phyloP scores from a whole-genome alignment of 1,140 invertebrate genomes.

The Hylaeus anthracinus region DNA sequence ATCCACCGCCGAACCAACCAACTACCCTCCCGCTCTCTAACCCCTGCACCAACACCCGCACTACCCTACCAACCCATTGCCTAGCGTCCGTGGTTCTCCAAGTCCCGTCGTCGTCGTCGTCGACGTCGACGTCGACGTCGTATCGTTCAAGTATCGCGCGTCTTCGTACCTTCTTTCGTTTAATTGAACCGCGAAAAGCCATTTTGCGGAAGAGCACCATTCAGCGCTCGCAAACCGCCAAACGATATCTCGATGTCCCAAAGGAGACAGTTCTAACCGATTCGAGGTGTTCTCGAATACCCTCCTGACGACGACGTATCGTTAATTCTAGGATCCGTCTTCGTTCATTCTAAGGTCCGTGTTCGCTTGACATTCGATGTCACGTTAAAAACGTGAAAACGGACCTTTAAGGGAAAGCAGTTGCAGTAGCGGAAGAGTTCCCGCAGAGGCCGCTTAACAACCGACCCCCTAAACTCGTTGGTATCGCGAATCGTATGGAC shows the following conservation, averaged over 20 bases:
- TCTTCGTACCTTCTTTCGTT: constrained; percentile 43
- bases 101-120: constrained; percentile 52
- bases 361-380: too few relatives aligned
- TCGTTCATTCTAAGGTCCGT: too few relatives aligned
- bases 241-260: not conserved
- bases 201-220: constrained; percentile 14
- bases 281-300: not conserved
- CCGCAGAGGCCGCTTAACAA: constrained; percentile 24
- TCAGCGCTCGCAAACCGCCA: not conserved
- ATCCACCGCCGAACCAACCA: constrained; percentile 67
- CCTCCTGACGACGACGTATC: too few relatives aligned
- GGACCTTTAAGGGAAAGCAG: constrained; percentile 6
- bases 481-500: not conserved
- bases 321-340: too few relatives aligned
- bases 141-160: constrained; percentile 60
- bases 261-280: not conserved
- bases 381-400: too few relatives aligned
- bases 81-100: constrained; percentile 62
- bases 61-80: constrained; percentile 19
- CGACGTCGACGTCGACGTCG: constrained; percentile 36
- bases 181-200: constrained; percentile 45
- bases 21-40: constrained; percentile 52
- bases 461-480: constrained; percentile 5
- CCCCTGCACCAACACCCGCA: constrained; percentile 43
- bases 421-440: constrained; percentile 25